Base-by-base conservation (phyloP, 2,888 invertebrate genomes). In the Morpho deidamia region DNA sequence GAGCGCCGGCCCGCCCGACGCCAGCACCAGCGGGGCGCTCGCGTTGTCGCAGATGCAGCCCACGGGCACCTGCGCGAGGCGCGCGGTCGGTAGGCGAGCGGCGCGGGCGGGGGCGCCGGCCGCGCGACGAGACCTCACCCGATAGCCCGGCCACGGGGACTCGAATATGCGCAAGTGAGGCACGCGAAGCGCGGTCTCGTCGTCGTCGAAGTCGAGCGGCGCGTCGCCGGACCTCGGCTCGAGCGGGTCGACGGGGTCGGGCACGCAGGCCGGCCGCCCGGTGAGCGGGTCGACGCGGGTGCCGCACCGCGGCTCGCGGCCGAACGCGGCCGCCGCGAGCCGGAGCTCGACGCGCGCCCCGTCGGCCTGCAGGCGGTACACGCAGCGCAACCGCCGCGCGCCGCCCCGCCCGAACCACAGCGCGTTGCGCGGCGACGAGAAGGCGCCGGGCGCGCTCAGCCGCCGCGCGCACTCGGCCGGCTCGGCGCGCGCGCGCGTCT, bases 351-450 rank as follows among this genome's bases (percentile, higher is more conserved):
- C 88, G 67, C 93, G 94, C 32, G 92, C 92, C 0, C 91, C 81
- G 11, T 91, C 92, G 0, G 94, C 94, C 72, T 94, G 93, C 63
- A 96, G 91, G 55, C 96, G 92, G 75, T 95, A 96, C 51, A 94
- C 91, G 75, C 96, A 96, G 53, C 95, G 94, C 52, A 96, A 79
- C 61, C 93, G 93, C 59, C 90, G 91, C 35, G 94, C 93, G 7
- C 97, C 96, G 0, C 97, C 96, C 42, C 96, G 91, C 0, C 96
- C 97, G 74, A 94, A 96, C 68, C 96, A 91, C 73, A 96, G 93
- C 2, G 95, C 94, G 76, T 96, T 96, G 11, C 94, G 94, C 61
- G 95, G 92, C 41, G 94, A 91, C 0, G 95, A 93, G 69, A 96
- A 94, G 34, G 93, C 91, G 62, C 84, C 87, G 8, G 91, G 90